A percentile compares a stretch with the other conserved stretches of the same genome.
phyloP scores from a whole-genome alignment of 2,797 vertebrate species.

The Gymnoscopelus braueri region DNA sequence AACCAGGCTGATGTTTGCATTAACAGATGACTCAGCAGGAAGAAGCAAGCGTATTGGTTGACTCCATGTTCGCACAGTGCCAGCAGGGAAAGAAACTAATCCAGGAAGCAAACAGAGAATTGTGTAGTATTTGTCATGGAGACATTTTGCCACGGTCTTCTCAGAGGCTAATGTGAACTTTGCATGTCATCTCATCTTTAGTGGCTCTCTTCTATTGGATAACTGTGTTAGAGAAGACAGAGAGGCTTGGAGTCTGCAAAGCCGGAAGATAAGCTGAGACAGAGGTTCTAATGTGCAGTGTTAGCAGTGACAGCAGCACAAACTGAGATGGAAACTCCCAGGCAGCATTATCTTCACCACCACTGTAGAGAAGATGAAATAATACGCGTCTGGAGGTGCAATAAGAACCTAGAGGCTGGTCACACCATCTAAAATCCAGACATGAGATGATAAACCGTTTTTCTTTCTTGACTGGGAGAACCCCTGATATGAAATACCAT shows the following conservation, averaged over 20 bases:
- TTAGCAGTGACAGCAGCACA: not conserved
- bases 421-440: no score
- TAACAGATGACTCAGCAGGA: constrained; percentile 5
- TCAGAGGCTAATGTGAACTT: not conserved
- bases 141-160: no score
- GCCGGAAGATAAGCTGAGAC: not conserved
- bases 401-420: no score
- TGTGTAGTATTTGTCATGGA: not conserved
- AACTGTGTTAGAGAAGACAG: not conserved
- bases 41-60: not conserved
- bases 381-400: no score
- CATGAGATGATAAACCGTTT: no score
- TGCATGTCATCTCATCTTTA: not conserved
- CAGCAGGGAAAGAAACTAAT: not conserved
- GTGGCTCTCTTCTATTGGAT: not conserved
- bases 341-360: not conserved
- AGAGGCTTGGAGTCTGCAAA: not conserved
- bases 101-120: not conserved
- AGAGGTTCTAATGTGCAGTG: not conserved
- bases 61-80: not conserved
- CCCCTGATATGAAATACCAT: no score
- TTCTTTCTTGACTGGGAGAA: no score
- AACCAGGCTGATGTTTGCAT: constrained; percentile 25
- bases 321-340: not conserved
- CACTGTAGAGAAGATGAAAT: no score